These are phyloP conservation scores for Brachyptera putata DNA, from an alignment of 2,888 invertebrate species.

Conservation along the genomic window DNA sequence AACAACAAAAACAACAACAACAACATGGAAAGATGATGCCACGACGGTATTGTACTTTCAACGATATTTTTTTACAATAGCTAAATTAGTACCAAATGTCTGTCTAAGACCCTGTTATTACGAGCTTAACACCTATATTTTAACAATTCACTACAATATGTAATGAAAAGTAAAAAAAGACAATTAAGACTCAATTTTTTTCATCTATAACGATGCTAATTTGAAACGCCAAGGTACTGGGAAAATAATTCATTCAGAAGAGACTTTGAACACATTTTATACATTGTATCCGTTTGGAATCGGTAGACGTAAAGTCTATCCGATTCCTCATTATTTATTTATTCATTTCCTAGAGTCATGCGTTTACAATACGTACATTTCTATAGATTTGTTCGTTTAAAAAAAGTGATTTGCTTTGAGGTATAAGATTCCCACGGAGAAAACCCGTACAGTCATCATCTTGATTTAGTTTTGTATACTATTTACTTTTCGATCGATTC, in stretches of 20 bases:
- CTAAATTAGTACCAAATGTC: conserved; percentile 8
- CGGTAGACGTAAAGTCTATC: too few species aligned
- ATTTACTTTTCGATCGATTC: too few species aligned
- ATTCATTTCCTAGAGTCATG: neutral
- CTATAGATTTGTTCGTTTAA: conserved; percentile 1
- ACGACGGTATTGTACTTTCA: neutral
- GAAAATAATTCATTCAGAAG: too few species aligned
- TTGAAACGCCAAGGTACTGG: too few species aligned
- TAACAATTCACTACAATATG: too few species aligned
- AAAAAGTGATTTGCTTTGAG: conserved; percentile 5
- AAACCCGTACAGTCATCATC: conserved; percentile 6
- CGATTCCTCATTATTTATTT: neutral
- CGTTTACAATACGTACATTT: neutral
- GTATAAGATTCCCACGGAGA: conserved; percentile 8
- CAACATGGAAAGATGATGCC: neutral
- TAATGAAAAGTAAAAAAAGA: too few species aligned
- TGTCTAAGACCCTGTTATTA: conserved; percentile 2
- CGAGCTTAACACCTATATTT: neutral
- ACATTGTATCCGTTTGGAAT: too few species aligned
- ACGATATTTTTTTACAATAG: neutral
- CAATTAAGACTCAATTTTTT: too few species aligned
- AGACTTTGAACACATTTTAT: too few species aligned
- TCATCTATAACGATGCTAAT: conserved; percentile 6
- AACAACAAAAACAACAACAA: neutral
- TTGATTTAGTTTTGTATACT: conserved; percentile 6